These are phyloP conservation scores for Hapalemur alaotrensis DNA, from an alignment of 2,797 vertebrate species.

Conservation along the genomic window DNA sequence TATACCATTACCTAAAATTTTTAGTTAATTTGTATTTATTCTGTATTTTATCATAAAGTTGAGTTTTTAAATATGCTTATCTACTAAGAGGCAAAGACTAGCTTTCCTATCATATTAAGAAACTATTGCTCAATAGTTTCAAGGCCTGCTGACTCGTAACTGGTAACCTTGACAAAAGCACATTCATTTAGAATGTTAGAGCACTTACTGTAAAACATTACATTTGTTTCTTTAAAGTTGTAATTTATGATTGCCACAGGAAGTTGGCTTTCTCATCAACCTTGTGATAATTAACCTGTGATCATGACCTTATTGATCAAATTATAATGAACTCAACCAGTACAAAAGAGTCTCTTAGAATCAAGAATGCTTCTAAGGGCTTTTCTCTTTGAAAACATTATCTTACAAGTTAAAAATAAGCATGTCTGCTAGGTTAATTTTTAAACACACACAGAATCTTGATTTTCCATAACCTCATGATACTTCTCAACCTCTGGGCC, in stretches of 20 bases:
- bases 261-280: constrained; percentile 61
- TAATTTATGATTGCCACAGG: constrained; percentile 56
- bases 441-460: constrained; percentile 8
- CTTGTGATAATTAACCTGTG: constrained; percentile 62
- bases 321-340: constrained; percentile 58
- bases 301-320: constrained; percentile 61
- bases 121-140: not conserved
- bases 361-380: not conserved
- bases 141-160: constrained; percentile 27
- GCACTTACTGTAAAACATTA: constrained; percentile 29
- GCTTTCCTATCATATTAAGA: constrained; percentile 16
- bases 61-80: constrained; percentile 34
- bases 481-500: not conserved
- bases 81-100: constrained; percentile 36
- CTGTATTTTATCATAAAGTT: constrained; percentile 20
- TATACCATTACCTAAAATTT: not conserved
- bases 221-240: constrained; percentile 59
- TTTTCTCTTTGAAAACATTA: constrained; percentile 62
- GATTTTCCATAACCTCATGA: constrained; percentile 30
- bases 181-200: constrained; percentile 18
- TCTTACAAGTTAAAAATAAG: constrained; percentile 41
- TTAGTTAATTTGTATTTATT: constrained; percentile 15
- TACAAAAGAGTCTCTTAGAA: constrained; percentile 55
- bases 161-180: constrained; percentile 37
- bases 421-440: constrained; percentile 56